Evolutionary conservation across 2,888 invertebrate species (phyloP), one percentile per base, ranked within the genome.

Genomic region (Noctua fimbriata): DNA sequence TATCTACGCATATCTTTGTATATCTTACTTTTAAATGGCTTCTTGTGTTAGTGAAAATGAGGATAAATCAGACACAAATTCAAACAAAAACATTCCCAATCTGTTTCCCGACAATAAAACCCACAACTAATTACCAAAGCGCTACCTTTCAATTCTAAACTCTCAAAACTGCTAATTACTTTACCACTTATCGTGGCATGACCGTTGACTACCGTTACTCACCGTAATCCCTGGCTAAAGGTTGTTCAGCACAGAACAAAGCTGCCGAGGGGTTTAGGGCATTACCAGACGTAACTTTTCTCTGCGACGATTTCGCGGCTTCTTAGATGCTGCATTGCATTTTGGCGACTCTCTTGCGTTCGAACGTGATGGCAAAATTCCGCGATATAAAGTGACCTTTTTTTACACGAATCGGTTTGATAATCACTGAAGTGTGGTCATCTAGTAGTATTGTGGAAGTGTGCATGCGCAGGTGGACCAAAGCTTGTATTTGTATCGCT

Each of bases 181-280:
- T 66, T 49, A 7, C 84, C 69, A 85, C 73, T 80, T 81, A 83
- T 75, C 18, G 79, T 73, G 65, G 66, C 47, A 70, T 81, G 78
- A 72, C 77, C 73, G 82, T 71, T 84, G 81, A 83, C 88, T 82
- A 72, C 73, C 80, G 75, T 87, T 82, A 83, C 58, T 86, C 85
- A 85, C 76, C 76, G 75, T 91, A 92, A 91, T 88, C 91, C 91
- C 69, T 74, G 81, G 89, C 87, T 86, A 91, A 87, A 88, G 89
- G 89, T 85, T 87, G 88, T 86, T 88, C 88, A 86, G 78, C 55
- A 78, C 82, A 78, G 87, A 87, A 89, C 91, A 91, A 90, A 84
- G 89, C 89, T 85, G 84, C 82, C 70, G 75, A 84, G 77, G 76
- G 82, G 85, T 18, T 79, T 14, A 82, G 18, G 66, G 76, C 9